Evolutionary conservation across 2,113 vertebrate genomes (phyloP), one percentile per base, ranked within the genome.

Genomic region (Chaetodon auriga): DNA sequence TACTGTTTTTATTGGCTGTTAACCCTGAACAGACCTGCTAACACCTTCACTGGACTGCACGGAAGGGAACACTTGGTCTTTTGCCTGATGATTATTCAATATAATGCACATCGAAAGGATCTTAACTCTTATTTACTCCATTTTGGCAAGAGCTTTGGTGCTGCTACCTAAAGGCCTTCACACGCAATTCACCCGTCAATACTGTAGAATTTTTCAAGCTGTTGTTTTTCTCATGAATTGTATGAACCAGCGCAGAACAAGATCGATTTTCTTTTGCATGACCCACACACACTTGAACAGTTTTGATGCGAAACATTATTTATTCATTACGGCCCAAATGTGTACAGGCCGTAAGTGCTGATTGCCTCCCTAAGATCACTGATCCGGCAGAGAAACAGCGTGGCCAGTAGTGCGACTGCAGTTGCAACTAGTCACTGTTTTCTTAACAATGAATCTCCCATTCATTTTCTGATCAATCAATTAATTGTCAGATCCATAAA

Each of bases 1-100:
- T 85, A 75, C 86, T 30, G 80, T 86, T 83, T 86, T 83, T 89
- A 92, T 57, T 53, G 81, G 10, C 71, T 74, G 68, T 82, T 83
- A 83, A 81, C 79, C 62, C 68, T 58, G 25, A 89, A 23, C 74
- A 89, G 85, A 83, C 72, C 54, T 16, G 35, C 82, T 55, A 21
- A 92, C 84, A 82, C 89, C 83, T 68, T 45, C 58, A 38, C 48
- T 66, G 71, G 61, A 77, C 80, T 65, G 61, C 55, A 68, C 18
- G 0, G 30, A 75, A 55, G 45, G 73, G 78, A 88, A 88, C 57
- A 86, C 23, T 49, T 61, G 0, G 53, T 30, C 49, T 73, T 73
- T 45, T 48, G 36, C 15, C 51, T 19, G 43, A 51, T 49, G 48
- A 63, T 61, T 71, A 43, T 45, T 55, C 54, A 61, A 53, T 55